A percentile compares a stretch with the other conserved stretches of the same genome.
These are phyloP conservation scores for pig (Sus scrofa) DNA, from an alignment of 2,113 vertebrate genomes.

Conservation along the genomic window DNA sequence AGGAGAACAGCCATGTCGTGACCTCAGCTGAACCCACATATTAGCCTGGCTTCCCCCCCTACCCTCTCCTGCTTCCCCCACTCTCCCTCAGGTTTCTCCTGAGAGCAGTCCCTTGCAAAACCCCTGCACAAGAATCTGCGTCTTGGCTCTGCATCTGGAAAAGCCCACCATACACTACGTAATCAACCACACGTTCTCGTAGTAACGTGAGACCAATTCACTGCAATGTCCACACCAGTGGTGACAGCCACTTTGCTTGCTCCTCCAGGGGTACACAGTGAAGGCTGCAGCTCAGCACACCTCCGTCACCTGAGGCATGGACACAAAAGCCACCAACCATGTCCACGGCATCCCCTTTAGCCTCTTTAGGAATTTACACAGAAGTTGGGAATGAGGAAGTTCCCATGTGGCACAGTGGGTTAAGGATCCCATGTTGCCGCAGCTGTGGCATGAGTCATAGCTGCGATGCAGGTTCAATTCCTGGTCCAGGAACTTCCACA, in stretches of 20 bases:
- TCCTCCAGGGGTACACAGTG: too few species aligned
- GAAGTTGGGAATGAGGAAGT: not conserved
- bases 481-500: too few species aligned
- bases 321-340: not conserved
- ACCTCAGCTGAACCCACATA: not conserved
- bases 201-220: not conserved
- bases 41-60: not conserved
- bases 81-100: not conserved
- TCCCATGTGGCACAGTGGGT: too few species aligned
- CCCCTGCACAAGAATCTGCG: not conserved
- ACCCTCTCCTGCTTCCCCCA: not conserved
- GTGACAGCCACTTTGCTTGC: not conserved
- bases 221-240: too few species aligned
- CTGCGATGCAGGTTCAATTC: too few species aligned
- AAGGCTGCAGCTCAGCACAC: too few species aligned
- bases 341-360: not conserved
- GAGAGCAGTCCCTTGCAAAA: not conserved
- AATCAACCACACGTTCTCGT: not conserved
- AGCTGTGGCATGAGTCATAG: too few species aligned
- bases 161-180: fast-evolving
- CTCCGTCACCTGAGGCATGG: not conserved
- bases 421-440: too few species aligned
- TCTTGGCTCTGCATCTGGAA: not conserved
- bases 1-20: not conserved
- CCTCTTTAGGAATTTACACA: not conserved